phyloP scores from a whole-genome alignment of 2,888 invertebrate genomes.

The Adineta ricciae region DNA sequence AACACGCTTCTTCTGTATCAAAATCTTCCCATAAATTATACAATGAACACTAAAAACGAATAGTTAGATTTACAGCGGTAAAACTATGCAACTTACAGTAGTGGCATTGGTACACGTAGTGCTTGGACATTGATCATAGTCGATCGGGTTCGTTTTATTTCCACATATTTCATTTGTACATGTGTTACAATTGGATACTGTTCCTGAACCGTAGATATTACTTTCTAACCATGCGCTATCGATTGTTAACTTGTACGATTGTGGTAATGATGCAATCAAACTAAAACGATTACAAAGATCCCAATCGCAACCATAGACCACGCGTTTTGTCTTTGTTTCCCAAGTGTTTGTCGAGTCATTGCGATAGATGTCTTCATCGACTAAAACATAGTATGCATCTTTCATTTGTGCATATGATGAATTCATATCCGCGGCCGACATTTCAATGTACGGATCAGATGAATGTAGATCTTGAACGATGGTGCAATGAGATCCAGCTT shows the following conservation, averaged over 20 bases:
- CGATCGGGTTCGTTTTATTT: not conserved
- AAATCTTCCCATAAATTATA: not conserved
- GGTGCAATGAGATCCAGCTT: not conserved
- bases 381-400: not conserved
- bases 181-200: not conserved
- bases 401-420: not conserved
- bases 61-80: not conserved
- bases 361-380: not conserved
- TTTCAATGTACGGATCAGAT: not conserved
- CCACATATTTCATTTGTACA: not conserved
- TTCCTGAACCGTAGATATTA: not conserved
- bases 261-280: not conserved
- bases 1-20: not conserved
- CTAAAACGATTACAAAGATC: not conserved
- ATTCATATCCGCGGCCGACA: not conserved
- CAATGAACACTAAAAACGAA: not conserved
- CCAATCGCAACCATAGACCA: not conserved
- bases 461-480: not conserved
- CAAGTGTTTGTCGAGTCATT: not conserved
- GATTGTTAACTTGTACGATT: not conserved
- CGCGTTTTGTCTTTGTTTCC: not conserved
- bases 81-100: not conserved
- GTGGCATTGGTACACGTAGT: not conserved
- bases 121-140: not conserved
- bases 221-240: not conserved